Evolutionary conservation across 1,140 invertebrate genomes (phyloP).

Genomic region (Druon quercuslanigerum): DNA sequence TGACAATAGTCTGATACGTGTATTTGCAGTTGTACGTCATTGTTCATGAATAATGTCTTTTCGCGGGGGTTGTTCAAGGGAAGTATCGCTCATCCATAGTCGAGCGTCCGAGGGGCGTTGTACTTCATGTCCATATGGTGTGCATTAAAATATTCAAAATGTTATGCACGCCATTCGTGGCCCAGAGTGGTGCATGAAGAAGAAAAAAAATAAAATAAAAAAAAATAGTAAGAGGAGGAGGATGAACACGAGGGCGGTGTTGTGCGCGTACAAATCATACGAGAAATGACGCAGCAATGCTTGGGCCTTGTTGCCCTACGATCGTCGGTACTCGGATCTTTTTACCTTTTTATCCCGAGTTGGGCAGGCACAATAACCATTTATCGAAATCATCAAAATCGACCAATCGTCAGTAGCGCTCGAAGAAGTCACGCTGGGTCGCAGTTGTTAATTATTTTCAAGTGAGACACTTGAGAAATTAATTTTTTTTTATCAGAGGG

Average conservation of each 20-base stretch:
- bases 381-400: background rate
- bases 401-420: no score
- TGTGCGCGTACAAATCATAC: slow-evolving; percentile 72
- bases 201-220: background rate
- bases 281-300: slow-evolving; percentile 66
- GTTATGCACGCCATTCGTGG: slow-evolving; percentile 55
- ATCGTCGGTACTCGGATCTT: background rate
- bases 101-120: slow-evolving; percentile 63
- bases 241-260: slow-evolving; percentile 63
- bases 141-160: slow-evolving; percentile 68
- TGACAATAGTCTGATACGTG: background rate
- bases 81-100: slow-evolving; percentile 41
- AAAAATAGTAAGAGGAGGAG: background rate
- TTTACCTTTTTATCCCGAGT: background rate
- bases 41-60: slow-evolving; percentile 5
- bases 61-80: slow-evolving; percentile 16
- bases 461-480: no score
- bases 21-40: background rate
- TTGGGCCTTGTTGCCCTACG: background rate
- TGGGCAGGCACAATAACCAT: background rate
- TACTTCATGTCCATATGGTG: slow-evolving; percentile 51
- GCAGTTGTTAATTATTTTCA: no score
- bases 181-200: slow-evolving; percentile 8
- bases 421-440: no score
- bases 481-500: no score